Evolutionary conservation across 1,140 invertebrate genomes (phyloP).

Genomic region (Phenacoccus solenopsis): DNA sequence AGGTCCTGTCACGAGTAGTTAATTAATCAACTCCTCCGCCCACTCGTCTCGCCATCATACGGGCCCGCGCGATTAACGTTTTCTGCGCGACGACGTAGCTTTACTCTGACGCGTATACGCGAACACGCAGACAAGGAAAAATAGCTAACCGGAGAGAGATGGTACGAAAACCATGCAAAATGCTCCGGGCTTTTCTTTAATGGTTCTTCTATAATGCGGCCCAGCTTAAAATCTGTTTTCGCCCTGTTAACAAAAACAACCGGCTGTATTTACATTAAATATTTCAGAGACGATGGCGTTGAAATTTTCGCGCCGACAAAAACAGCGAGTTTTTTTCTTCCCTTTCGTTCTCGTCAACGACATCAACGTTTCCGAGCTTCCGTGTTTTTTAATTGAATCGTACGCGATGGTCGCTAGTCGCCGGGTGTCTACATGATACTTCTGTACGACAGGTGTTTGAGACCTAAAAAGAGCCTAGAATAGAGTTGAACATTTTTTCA

Average conservation of each 20-base stretch:
- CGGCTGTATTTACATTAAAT: background rate
- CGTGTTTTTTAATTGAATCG: no score
- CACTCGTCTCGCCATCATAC: background rate
- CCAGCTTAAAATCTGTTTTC: conserved; percentile 11
- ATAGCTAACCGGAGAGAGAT: no score
- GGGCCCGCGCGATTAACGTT: background rate
- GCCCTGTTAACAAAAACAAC: background rate
- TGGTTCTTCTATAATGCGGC: conserved; percentile 1
- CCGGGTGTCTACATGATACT: no score
- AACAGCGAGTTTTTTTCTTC: background rate
- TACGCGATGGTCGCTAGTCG: no score
- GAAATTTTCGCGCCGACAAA: background rate
- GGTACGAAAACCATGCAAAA: background rate
- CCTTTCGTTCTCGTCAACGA: no score
- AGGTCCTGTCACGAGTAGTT: conserved; percentile 7
- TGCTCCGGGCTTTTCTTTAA: background rate
- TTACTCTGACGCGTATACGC: no score
- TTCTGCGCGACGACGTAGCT: no score
- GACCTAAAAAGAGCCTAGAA: no score
- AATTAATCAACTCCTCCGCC: conserved; percentile 3
- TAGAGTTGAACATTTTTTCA: no score
- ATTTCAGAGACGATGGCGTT: background rate
- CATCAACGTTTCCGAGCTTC: no score
- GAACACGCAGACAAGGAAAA: no score
- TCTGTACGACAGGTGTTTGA: no score